Percentiles rank a stretch among this genome's conserved stretches.
Conservation (phyloP, 2,113 vertebrate species). For the Porphyrio hochstetteri region DNA sequence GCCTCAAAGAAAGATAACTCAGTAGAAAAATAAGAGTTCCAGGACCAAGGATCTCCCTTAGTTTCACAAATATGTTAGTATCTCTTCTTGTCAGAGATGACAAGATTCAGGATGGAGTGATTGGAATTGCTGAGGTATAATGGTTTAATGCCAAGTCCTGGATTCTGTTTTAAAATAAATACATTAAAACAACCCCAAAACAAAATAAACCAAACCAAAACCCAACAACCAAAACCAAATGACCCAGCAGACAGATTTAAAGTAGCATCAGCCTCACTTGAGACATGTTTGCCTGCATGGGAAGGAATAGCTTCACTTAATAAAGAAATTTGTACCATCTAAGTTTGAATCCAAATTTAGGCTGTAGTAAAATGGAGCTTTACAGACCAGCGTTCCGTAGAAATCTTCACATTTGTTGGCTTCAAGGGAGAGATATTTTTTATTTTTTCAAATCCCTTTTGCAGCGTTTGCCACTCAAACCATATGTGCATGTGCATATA, state of each 20-base stretch:
- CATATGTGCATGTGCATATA: not conserved
- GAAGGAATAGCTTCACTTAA: not conserved
- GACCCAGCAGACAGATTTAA: not conserved
- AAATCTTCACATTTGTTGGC: not conserved
- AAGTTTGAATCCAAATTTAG: not conserved
- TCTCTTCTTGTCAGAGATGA: not conserved
- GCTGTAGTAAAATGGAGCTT: not conserved
- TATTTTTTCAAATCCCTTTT: not conserved
- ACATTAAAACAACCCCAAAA: not conserved
- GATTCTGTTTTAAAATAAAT: not conserved
- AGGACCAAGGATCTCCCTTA: not conserved
- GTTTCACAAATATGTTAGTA: not conserved
- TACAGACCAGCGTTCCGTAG: not conserved
- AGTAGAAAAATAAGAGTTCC: not conserved
- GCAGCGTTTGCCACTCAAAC: not conserved
- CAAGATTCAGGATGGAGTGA: not conserved
- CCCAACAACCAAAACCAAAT: not conserved
- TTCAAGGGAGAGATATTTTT: not conserved
- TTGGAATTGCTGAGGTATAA: not conserved
- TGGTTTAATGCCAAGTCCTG: not conserved
- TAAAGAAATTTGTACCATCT: not conserved
- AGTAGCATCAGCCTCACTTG: not conserved
- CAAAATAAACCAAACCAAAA: fast-evolving
- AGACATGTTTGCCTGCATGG: not conserved
- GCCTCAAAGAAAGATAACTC: not conserved